Conservation (phyloP, 2,797 vertebrate species). For the Threskiornis aethiopicus region DNA sequence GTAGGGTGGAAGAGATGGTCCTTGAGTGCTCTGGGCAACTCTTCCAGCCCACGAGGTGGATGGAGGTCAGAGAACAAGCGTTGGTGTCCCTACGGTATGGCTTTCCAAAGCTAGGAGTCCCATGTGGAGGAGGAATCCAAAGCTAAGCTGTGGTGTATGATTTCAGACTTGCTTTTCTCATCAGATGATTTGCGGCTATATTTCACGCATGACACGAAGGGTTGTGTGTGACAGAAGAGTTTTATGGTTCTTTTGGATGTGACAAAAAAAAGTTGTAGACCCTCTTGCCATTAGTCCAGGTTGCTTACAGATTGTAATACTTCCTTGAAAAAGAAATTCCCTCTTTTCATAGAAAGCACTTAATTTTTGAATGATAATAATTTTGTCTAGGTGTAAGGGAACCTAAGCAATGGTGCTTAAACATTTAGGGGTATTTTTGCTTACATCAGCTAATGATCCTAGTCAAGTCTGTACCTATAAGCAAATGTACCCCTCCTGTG, state of each 20-base stretch:
- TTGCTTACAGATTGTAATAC: not conserved
- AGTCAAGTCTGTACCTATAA: not conserved
- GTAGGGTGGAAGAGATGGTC: not conserved
- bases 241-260: not conserved
- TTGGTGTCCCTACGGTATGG: rapidly evolving
- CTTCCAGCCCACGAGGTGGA: rapidly evolving
- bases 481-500: not conserved
- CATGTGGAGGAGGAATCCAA: rapidly evolving
- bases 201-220: rapidly evolving
- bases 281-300: not conserved
- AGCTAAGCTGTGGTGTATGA: not conserved
- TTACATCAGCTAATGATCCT: not conserved
- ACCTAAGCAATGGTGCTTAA: not conserved
- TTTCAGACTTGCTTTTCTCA: not conserved
- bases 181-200: not conserved
- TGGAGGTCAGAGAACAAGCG: not conserved
- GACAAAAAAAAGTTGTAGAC: not conserved
- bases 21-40: not conserved
- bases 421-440: not conserved
- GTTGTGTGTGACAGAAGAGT: not conserved
- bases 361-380: not conserved
- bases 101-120: not conserved
- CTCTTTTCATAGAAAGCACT: not conserved
- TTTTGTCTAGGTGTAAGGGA: not conserved
- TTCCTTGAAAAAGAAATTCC: not conserved